Conservation (phyloP, 2,888 invertebrate species). For the Octodonta nipae region DNA sequence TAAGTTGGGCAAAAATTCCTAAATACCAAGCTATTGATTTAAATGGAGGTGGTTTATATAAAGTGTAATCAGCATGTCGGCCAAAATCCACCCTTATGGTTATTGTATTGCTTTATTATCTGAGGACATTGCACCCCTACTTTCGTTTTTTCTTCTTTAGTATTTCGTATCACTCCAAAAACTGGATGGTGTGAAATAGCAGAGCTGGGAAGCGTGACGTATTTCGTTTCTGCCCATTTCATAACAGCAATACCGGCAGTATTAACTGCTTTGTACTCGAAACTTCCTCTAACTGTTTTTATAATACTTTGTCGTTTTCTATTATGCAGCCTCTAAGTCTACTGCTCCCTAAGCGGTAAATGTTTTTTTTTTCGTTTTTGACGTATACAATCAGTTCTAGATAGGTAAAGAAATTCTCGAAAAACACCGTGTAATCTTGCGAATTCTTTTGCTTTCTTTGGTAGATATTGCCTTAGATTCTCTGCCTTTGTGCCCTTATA, state of each 20-base stretch:
- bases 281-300: conserved; percentile 8
- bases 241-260: conserved; percentile 11
- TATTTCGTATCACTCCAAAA: conserved; percentile 3
- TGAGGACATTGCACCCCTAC: conserved; percentile 8
- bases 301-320: not conserved
- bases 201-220: conserved; percentile 12
- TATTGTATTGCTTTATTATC: conserved; percentile 16
- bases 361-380: not conserved
- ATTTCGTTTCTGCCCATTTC: conserved; percentile 17
- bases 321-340: not conserved
- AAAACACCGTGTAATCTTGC: not conserved
- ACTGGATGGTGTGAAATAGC: conserved; percentile 3
- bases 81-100: conserved; percentile 13
- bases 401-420: not conserved
- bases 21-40: conserved; percentile 7
- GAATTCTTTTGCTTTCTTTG: too few species aligned
- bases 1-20: conserved; percentile 2
- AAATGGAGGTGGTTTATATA: conserved; percentile 4
- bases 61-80: conserved; percentile 9
- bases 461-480: too few species aligned
- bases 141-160: conserved; percentile 7
- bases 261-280: conserved; percentile 9
- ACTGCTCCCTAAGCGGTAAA: not conserved
- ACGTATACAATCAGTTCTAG: not conserved
- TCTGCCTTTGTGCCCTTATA: too few species aligned